A percentile compares a stretch with the other conserved stretches of the same genome.
Evolutionary conservation across 2,888 invertebrate species (phyloP).

Genomic region (Lingula anatina): DNA sequence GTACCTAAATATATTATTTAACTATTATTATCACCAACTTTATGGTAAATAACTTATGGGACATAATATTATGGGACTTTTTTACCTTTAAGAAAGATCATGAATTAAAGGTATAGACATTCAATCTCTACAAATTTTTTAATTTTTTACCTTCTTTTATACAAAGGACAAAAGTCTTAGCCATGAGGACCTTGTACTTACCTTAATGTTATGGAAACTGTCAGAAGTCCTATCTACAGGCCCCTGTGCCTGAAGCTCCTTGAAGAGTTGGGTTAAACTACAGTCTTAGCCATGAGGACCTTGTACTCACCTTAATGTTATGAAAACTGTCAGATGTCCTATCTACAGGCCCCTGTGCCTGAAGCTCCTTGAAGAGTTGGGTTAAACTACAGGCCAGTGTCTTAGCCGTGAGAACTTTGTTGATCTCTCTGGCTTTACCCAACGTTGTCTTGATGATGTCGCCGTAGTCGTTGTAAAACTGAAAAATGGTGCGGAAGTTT

Average conservation of each 20-base stretch:
- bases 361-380: conserved; percentile 10
- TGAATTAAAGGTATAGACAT: too few species aligned
- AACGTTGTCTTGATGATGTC: conserved; percentile 97
- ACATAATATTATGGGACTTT: too few species aligned
- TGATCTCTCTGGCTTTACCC: conserved; percentile 94
- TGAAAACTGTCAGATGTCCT: conserved; percentile 77
- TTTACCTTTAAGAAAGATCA: too few species aligned
- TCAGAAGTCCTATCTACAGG: conserved; percentile 67
- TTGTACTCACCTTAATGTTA: conserved; percentile 74
- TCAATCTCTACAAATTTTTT: too few species aligned
- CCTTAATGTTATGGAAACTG: conserved; percentile 84
- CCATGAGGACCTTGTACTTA: too few species aligned
- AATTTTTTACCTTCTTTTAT: too few species aligned
- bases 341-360: background rate
- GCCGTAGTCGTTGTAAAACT: conserved; percentile 97
- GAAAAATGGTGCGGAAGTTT: conserved; percentile 28
- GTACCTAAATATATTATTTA: too few species aligned
- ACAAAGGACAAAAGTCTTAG: too few species aligned
- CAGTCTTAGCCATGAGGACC: too few species aligned
- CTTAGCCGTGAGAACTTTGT: conserved; percentile 91
- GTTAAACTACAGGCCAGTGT: conserved; percentile 90
- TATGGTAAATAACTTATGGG: too few species aligned
- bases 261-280: conserved; percentile 80
- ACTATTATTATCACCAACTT: too few species aligned
- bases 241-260: conserved; percentile 61